Evolutionary conservation across 2,113 vertebrate species (phyloP).

Genomic region (Epinephelus lanceolatus): DNA sequence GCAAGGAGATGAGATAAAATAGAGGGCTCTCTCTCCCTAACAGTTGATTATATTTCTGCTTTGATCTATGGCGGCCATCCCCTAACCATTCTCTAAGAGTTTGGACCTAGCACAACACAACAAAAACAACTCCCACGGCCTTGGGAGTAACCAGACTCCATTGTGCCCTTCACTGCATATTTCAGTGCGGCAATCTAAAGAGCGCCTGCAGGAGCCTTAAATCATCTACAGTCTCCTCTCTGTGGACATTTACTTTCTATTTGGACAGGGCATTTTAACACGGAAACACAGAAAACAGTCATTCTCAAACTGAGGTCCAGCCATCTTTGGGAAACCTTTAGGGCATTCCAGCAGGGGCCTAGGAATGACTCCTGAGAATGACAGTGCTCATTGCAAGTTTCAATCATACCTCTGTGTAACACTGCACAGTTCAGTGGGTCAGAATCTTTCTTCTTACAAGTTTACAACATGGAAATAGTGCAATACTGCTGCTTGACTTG

Average conservation of each 20-base stretch:
- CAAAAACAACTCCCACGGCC: slow-evolving; percentile 68
- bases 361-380: slow-evolving; percentile 15
- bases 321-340: slow-evolving; percentile 9
- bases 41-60: slow-evolving; percentile 74
- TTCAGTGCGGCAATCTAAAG: slow-evolving; percentile 59
- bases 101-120: slow-evolving; percentile 59
- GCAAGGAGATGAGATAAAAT: slow-evolving; percentile 64
- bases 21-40: slow-evolving; percentile 52
- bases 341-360: background rate
- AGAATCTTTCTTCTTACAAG: background rate
- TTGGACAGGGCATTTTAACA: slow-evolving; percentile 30
- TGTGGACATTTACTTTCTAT: slow-evolving; percentile 28
- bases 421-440: background rate
- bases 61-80: slow-evolving; percentile 68
- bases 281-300: slow-evolving; percentile 13
- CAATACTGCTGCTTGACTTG: background rate
- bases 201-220: slow-evolving; percentile 40
- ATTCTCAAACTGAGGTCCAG: background rate
- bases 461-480: background rate
- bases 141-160: slow-evolving; percentile 43
- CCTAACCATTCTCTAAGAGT: slow-evolving; percentile 58
- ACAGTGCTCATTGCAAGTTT: background rate
- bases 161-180: slow-evolving; percentile 55
- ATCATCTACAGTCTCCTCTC: slow-evolving; percentile 30
- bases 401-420: background rate